Evolutionary conservation across 2,113 vertebrate genomes (phyloP).

Genomic region (Tachuris rubrigastra): DNA sequence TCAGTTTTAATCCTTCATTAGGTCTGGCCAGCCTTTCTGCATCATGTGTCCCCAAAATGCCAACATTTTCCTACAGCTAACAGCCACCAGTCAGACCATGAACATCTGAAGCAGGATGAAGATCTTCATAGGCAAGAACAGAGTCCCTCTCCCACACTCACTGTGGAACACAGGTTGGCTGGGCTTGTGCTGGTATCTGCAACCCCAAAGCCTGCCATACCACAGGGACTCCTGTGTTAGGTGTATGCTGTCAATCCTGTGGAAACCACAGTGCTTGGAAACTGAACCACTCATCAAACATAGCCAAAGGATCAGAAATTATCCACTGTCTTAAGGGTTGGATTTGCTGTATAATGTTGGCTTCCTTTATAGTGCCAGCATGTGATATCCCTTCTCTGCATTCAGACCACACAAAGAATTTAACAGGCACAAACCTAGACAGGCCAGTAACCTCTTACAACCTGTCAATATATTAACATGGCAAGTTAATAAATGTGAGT

Average conservation of each 20-base stretch:
- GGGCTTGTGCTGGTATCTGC: neutral
- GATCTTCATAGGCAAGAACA: neutral
- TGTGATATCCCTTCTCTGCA: neutral
- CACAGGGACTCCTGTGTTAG: neutral
- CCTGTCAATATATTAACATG: neutral
- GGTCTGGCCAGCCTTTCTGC: neutral
- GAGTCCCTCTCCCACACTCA: fast-evolving
- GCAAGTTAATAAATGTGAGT: neutral
- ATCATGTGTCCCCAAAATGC: neutral
- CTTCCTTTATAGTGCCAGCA: neutral
- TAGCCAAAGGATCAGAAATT: neutral
- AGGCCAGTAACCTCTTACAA: neutral
- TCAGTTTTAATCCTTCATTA: neutral
- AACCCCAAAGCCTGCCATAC: neutral
- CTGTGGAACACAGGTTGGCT: neutral
- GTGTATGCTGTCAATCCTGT: neutral
- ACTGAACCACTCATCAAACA: neutral
- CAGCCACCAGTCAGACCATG: neutral
- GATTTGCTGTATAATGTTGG: neutral
- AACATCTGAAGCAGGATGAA: neutral
- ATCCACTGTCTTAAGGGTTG: neutral
- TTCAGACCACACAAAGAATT: neutral
- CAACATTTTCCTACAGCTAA: neutral
- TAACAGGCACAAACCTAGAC: neutral
- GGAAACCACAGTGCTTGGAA: neutral